phyloP scores from a whole-genome alignment of 2,113 vertebrate genomes.

The Chaenogobius annularis region DNA sequence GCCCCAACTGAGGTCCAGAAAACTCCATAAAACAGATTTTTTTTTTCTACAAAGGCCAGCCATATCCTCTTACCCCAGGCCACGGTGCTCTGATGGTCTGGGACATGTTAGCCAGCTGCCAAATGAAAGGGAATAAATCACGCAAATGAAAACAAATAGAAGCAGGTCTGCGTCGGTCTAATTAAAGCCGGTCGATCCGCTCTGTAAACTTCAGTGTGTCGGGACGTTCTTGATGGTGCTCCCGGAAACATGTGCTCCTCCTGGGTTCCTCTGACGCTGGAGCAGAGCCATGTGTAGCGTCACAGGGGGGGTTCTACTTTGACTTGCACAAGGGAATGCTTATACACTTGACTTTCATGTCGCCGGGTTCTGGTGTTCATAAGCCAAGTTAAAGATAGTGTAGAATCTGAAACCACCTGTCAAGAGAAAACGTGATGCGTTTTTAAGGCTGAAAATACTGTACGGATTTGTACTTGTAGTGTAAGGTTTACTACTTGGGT shows the following conservation, averaged over 20 bases:
- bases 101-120: slow-evolving; percentile 76
- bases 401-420: not conserved
- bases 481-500: too few relatives aligned
- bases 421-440: not conserved
- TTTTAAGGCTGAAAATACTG: not conserved
- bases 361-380: not conserved
- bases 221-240: slow-evolving; percentile 54
- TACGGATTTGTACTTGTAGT: too few relatives aligned
- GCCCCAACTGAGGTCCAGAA: slow-evolving; percentile 56
- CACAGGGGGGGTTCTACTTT: slow-evolving; percentile 11
- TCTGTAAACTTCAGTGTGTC: slow-evolving; percentile 57
- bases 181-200: slow-evolving; percentile 67
- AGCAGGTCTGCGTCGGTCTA: slow-evolving; percentile 62
- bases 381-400: not conserved
- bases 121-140: slow-evolving; percentile 80
- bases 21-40: slow-evolving; percentile 38
- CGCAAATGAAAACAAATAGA: slow-evolving; percentile 80
- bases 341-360: not conserved
- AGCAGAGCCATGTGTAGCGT: slow-evolving; percentile 59
- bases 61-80: slow-evolving; percentile 65
- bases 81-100: slow-evolving; percentile 59
- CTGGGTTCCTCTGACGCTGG: slow-evolving; percentile 51
- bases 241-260: slow-evolving; percentile 72
- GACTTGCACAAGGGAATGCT: slow-evolving; percentile 12
- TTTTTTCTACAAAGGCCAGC: slow-evolving; percentile 49